Percentiles rank a stretch among this genome's conserved stretches.
Evolutionary conservation across 2,113 vertebrate genomes (phyloP).

Genomic region (Forbesichthys papilliferus): DNA sequence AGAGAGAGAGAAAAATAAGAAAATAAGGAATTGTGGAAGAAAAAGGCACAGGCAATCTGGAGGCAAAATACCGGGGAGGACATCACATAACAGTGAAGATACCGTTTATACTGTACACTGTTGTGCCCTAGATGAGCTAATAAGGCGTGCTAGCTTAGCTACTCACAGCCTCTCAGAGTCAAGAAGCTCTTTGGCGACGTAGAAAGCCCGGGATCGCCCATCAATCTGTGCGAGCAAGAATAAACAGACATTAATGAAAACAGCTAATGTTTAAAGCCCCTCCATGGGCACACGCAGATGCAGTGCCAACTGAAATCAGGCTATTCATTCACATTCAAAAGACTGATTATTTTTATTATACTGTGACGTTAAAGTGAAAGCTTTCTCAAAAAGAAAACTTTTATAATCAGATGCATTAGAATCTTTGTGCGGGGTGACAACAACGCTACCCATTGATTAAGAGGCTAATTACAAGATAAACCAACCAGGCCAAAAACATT

Average conservation of each 20-base stretch:
- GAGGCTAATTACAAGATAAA: constrained; percentile 70
- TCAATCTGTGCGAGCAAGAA: constrained; percentile 80
- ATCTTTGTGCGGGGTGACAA: constrained; percentile 48
- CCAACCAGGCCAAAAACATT: constrained; percentile 44
- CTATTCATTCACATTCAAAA: constrained; percentile 48
- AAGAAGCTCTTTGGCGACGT: constrained; percentile 87
- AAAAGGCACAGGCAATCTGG: background rate
- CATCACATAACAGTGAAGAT: background rate
- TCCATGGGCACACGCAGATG: constrained; percentile 23
- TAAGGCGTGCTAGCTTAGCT: constrained; percentile 12
- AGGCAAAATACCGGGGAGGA: background rate
- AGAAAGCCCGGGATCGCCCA: constrained; percentile 87
- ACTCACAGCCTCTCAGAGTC: constrained; percentile 94
- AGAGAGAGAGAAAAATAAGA: background rate
- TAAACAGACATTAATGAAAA: constrained; percentile 61
- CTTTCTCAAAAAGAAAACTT: constrained; percentile 59
- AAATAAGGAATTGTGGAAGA: background rate
- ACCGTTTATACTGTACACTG: too few relatives aligned
- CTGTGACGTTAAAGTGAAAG: constrained; percentile 50
- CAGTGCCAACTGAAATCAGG: constrained; percentile 27
- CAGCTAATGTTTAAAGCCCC: constrained; percentile 57
- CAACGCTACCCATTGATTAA: constrained; percentile 71
- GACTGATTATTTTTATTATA: constrained; percentile 79
- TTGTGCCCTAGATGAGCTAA: constrained; percentile 1
- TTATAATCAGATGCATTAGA: constrained; percentile 72